Evolutionary conservation across 1,140 invertebrate species (phyloP).

Genomic region (Heliconius hermathena): DNA sequence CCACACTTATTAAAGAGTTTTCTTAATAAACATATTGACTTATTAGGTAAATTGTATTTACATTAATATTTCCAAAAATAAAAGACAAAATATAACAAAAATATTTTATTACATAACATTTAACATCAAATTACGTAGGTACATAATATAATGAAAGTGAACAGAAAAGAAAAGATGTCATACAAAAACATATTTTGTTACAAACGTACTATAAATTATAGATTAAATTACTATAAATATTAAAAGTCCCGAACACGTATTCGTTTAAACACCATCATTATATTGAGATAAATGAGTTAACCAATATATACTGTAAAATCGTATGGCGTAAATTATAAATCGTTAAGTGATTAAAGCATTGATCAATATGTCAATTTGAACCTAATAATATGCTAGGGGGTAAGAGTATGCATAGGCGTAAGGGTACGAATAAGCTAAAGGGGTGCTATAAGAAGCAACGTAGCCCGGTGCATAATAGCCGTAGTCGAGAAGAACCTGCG

Average conservation of each 20-base stretch:
- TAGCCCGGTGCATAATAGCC: constrained; percentile 72
- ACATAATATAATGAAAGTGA: not conserved
- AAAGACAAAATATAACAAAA: not conserved
- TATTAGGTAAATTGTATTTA: not conserved
- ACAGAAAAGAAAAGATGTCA: not conserved
- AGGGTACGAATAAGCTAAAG: constrained; percentile 65
- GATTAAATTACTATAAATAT: not conserved
- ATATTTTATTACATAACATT: not conserved
- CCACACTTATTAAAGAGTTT: too few relatives aligned
- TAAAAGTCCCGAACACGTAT: constrained; percentile 2
- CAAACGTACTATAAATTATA: not conserved
- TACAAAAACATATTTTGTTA: not conserved
- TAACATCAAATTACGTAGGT: not conserved
- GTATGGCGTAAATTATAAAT: too few relatives aligned
- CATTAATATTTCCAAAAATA: not conserved
- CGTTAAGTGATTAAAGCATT: not conserved
- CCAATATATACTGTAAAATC: not conserved
- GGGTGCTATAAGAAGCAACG: constrained; percentile 59
- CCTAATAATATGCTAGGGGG: constrained; percentile 49
- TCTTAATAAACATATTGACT: too few relatives aligned
- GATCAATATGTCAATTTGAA: not conserved
- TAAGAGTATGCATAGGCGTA: constrained; percentile 73
- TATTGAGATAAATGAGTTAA: not conserved
- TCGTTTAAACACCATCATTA: not conserved
- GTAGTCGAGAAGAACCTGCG: constrained; percentile 67